A percentile compares a stretch with the other conserved stretches of the same genome.
phyloP scores from a whole-genome alignment of 1,140 invertebrate species.

The Yoshiicerus persimilis region DNA sequence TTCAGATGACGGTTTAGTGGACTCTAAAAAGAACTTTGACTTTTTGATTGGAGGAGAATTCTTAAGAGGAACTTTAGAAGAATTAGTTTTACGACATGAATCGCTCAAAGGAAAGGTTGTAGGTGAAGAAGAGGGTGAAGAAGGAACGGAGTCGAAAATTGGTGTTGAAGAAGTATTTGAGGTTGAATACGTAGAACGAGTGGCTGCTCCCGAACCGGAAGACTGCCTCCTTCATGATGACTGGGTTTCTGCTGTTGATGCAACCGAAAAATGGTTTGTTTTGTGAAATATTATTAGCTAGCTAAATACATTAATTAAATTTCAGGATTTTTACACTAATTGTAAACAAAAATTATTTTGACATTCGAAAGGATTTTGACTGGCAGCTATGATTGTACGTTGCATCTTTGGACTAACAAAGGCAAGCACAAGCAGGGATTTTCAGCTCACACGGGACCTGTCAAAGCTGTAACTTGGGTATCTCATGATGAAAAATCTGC shows the following conservation, averaged over 20 bases:
- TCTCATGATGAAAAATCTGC: constrained; percentile 64
- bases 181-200: constrained; percentile 86
- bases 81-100: constrained; percentile 55
- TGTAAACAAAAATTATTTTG: too few species aligned
- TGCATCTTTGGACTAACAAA: constrained; percentile 84
- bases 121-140: background rate
- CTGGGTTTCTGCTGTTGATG: constrained; percentile 86
- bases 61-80: constrained; percentile 66
- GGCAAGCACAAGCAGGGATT: constrained; percentile 80
- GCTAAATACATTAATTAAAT: constrained; percentile 20
- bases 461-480: constrained; percentile 87
- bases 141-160: background rate
- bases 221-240: constrained; percentile 91
- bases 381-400: constrained; percentile 92
- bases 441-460: constrained; percentile 78
- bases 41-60: constrained; percentile 82
- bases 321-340: background rate
- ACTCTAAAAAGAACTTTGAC: constrained; percentile 75
- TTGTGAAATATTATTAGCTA: background rate
- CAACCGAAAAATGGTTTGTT: constrained; percentile 69
- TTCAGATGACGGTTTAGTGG: constrained; percentile 44
- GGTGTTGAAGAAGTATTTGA: constrained; percentile 71
- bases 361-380: constrained; percentile 84
- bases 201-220: constrained; percentile 83
- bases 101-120: constrained; percentile 16